A percentile compares a stretch with the other conserved stretches of the same genome.
Evolutionary conservation across 2,113 vertebrate species (phyloP).

Genomic region (Hypanus sabinus): DNA sequence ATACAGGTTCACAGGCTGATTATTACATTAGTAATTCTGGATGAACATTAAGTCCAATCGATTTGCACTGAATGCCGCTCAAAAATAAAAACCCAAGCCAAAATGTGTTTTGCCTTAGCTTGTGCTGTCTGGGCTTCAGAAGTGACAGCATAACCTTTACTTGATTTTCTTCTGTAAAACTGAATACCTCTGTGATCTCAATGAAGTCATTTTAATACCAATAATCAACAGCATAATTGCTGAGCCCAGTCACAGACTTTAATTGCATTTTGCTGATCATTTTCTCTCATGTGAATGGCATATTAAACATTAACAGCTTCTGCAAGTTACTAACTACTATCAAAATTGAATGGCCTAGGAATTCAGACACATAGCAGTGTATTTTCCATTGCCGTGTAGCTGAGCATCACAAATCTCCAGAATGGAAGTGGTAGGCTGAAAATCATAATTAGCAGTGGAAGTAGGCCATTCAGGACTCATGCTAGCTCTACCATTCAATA

Average conservation of each 20-base stretch:
- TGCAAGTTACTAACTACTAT: not conserved
- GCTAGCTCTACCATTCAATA: too few species aligned
- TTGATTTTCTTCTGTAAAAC: not conserved
- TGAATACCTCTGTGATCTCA: not conserved
- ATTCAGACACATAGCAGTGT: too few species aligned
- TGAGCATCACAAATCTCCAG: too few species aligned
- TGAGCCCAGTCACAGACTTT: not conserved
- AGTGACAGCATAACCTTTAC: not conserved
- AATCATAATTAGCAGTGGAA: too few species aligned
- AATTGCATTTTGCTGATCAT: conserved; percentile 32
- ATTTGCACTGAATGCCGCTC: conserved; percentile 29
- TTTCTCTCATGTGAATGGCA: conserved; percentile 25
- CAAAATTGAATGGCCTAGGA: not conserved
- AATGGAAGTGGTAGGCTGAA: too few species aligned
- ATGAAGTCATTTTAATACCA: not conserved
- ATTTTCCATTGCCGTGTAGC: too few species aligned
- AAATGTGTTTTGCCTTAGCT: not conserved
- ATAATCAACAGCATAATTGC: not conserved
- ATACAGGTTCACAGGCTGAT: conserved; percentile 44
- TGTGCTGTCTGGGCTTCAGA: not conserved
- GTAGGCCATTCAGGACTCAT: too few species aligned
- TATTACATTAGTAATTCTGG: conserved; percentile 43
- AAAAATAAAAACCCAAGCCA: conserved; percentile 27
- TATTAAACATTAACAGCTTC: not conserved
- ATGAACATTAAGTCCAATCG: conserved; percentile 35